phyloP scores from a whole-genome alignment of 2,797 vertebrate genomes.

The Cetoscarus ocellatus region DNA sequence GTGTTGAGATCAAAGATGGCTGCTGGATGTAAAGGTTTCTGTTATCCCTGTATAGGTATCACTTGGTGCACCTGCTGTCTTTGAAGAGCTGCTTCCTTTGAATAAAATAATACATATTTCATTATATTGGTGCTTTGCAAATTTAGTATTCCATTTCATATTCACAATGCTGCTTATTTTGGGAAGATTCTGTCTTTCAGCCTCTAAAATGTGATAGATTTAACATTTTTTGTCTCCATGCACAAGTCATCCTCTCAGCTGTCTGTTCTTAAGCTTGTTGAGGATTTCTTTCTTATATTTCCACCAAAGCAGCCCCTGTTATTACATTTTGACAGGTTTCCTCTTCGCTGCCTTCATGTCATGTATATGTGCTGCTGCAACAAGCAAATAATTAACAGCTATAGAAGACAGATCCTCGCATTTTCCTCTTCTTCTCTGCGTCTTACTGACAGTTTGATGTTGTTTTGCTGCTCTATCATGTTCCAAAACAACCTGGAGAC shows the following conservation, averaged over 20 bases:
- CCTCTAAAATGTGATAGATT: constrained; percentile 25
- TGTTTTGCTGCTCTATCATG: constrained; percentile 12
- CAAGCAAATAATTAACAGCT: constrained; percentile 29
- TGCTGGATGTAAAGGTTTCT: constrained; percentile 41
- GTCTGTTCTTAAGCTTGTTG: constrained; percentile 31
- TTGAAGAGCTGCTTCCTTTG: constrained; percentile 47
- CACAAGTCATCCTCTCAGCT: constrained; percentile 17
- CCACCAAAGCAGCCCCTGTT: constrained; percentile 29
- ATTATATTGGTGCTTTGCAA: constrained; percentile 32
- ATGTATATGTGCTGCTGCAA: constrained; percentile 21
- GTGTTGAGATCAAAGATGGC: constrained; percentile 63
- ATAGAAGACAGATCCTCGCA: not conserved
- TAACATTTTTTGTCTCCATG: constrained; percentile 13
- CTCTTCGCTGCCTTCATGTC: constrained; percentile 27
- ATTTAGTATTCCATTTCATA: constrained; percentile 27
- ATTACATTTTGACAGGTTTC: constrained; percentile 44
- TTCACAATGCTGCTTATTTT: constrained; percentile 4
- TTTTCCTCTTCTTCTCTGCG: constrained; percentile 1
- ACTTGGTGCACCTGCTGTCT: constrained; percentile 40
- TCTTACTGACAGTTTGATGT: constrained; percentile 17
- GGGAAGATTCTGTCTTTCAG: constrained; percentile 15
- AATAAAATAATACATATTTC: constrained; percentile 21
- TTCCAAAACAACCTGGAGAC: constrained; percentile 45
- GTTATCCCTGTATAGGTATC: constrained; percentile 33
- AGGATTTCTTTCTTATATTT: constrained; percentile 36